phyloP scores from a whole-genome alignment of 2,113 vertebrate species.

The Cinclus mexicanus region DNA sequence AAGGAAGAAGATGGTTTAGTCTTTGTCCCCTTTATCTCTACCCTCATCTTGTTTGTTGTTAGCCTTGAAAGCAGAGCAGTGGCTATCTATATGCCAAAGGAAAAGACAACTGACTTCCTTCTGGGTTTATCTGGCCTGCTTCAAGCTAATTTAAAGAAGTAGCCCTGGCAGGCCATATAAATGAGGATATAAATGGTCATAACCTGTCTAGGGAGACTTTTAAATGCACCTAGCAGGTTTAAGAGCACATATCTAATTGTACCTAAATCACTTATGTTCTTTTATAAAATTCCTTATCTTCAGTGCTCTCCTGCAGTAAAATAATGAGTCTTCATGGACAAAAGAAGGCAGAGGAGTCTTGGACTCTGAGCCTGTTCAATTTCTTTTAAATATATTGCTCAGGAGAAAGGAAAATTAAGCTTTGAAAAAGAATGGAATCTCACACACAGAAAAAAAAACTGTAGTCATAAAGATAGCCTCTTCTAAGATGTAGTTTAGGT shows the following conservation, averaged over 20 bases:
- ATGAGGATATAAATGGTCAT: constrained; percentile 34
- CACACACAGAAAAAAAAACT: background rate
- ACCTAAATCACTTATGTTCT: constrained; percentile 3
- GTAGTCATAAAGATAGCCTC: background rate
- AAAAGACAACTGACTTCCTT: constrained; percentile 29
- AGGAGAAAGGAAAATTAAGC: background rate
- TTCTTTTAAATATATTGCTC: background rate
- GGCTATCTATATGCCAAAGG: background rate
- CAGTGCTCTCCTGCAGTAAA: background rate
- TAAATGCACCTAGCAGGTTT: constrained; percentile 32
- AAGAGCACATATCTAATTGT: constrained; percentile 17
- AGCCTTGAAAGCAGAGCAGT: constrained; percentile 4
- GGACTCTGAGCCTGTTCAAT: background rate
- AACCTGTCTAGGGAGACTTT: background rate
- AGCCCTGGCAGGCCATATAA: constrained; percentile 52
- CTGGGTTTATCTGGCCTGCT: constrained; percentile 17
- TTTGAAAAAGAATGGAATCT: background rate
- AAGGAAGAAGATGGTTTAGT: background rate
- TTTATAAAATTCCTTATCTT: constrained; percentile 30
- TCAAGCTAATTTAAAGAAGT: constrained; percentile 65
- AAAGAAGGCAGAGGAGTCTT: background rate
- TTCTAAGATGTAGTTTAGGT: background rate
- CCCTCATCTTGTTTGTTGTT: background rate
- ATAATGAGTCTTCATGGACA: background rate
- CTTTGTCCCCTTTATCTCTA: background rate